Evolutionary conservation across 2,888 invertebrate species (phyloP).

Genomic region (Macaria notata): DNA sequence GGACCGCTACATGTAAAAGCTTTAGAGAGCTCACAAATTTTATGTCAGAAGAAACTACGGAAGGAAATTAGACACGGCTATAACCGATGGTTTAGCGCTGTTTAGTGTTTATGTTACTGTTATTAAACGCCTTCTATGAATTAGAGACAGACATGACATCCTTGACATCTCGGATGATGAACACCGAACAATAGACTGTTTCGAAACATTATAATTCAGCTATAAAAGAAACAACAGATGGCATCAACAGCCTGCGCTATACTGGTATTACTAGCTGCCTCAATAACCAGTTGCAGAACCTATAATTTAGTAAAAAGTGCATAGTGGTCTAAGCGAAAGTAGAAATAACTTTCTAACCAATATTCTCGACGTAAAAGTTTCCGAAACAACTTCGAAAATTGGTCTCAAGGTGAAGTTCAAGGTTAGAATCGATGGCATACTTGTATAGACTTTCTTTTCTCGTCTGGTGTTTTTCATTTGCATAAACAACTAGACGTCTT

Average conservation of each 20-base stretch:
- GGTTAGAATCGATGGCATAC: conserved; percentile 9
- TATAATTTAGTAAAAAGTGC: conserved; percentile 8
- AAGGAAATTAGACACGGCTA: too few species aligned
- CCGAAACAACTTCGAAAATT: conserved; percentile 12
- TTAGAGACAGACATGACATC: neutral
- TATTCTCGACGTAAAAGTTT: conserved; percentile 16
- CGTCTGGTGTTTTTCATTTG: neutral
- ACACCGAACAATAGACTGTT: neutral
- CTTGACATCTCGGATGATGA: conserved; percentile 2
- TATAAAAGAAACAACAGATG: neutral
- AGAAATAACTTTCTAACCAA: conserved; percentile 21
- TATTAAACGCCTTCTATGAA: too few species aligned
- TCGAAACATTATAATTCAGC: conserved; percentile 1
- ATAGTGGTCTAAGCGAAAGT: conserved; percentile 16
- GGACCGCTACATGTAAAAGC: neutral
- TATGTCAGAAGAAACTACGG: too few species aligned
- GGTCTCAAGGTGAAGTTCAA: conserved; percentile 10
- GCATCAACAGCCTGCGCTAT: neutral
- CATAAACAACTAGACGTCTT: too few species aligned
- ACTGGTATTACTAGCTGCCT: neutral
- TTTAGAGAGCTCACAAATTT: neutral
- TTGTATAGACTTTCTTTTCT: conserved; percentile 14
- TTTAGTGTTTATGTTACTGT: too few species aligned
- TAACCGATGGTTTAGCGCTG: neutral
- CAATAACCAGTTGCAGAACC: conserved; percentile 4